Evolutionary conservation across 2,888 invertebrate genomes (phyloP).

Genomic region (Lapara coniferarum): DNA sequence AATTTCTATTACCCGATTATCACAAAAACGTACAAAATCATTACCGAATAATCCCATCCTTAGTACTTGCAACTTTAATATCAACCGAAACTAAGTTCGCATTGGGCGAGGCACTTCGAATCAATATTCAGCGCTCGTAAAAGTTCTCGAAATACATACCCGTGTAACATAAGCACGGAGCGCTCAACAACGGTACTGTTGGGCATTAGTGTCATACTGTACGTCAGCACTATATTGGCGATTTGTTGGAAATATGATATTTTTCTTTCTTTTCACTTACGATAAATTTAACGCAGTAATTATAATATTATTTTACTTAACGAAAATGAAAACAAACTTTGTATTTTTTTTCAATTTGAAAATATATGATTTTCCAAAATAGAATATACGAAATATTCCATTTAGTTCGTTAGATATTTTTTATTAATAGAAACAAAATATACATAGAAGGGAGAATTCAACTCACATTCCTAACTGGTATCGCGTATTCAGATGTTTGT

Average conservation of each 20-base stretch:
- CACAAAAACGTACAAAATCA: too few species aligned
- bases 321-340: too few species aligned
- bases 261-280: too few species aligned
- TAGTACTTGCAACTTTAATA: slow-evolving; percentile 19
- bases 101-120: slow-evolving; percentile 47
- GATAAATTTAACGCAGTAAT: too few species aligned
- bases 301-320: too few species aligned
- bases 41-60: background rate
- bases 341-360: too few species aligned
- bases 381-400: too few species aligned
- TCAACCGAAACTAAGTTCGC: slow-evolving; percentile 32
- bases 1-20: too few species aligned
- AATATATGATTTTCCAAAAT: too few species aligned
- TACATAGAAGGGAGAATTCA: background rate
- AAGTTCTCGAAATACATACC: slow-evolving; percentile 50
- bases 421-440: background rate
- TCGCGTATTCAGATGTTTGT: background rate
- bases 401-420: too few species aligned
- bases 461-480: background rate
- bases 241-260: background rate
- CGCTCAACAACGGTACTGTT: background rate
- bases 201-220: slow-evolving; percentile 22
- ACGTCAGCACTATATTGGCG: slow-evolving; percentile 14
- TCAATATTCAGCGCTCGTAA: slow-evolving; percentile 57
- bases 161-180: slow-evolving; percentile 4